Conservation (phyloP, 1,140 invertebrate genomes). For the Caenorhabditis remanei region DNA sequence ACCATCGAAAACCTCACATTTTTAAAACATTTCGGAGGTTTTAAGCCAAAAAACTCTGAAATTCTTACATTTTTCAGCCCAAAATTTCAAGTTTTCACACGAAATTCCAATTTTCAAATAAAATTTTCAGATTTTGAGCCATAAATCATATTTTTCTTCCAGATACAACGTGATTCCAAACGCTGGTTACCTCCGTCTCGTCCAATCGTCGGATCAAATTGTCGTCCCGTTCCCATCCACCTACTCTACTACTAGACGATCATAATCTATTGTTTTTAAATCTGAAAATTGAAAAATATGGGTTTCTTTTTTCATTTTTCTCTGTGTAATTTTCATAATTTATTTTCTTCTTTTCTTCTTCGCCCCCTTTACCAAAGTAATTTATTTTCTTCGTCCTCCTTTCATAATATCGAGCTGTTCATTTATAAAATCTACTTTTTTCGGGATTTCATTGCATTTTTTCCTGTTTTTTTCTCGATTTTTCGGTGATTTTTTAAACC, state of each 20-base stretch:
- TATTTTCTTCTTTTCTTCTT: neutral
- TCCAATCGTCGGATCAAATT: constrained; percentile 67
- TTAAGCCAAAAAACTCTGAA: too few species aligned
- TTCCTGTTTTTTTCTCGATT: neutral
- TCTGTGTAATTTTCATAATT: neutral
- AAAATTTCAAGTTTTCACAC: constrained; percentile 76
- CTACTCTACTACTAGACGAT: constrained; percentile 65
- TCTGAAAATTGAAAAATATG: neutral
- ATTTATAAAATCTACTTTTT: neutral
- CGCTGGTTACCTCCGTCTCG: constrained; percentile 83
- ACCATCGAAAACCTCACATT: too few species aligned
- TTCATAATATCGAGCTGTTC: neutral
- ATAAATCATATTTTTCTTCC: constrained; percentile 92
- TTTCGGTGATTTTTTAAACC: neutral
- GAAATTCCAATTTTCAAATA: constrained; percentile 79
- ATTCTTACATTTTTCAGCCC: too few species aligned
- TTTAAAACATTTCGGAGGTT: too few species aligned
- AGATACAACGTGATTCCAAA: constrained; percentile 99
- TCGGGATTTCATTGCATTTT: neutral
- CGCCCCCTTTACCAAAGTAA: neutral
- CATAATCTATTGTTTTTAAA: neutral
- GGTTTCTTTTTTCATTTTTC: neutral
- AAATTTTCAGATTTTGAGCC: constrained; percentile 81
- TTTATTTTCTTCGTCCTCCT: neutral
- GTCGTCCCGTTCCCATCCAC: constrained; percentile 70